Evolutionary conservation across 2,797 vertebrate genomes (phyloP).

Genomic region (Poeciliopsis infans): DNA sequence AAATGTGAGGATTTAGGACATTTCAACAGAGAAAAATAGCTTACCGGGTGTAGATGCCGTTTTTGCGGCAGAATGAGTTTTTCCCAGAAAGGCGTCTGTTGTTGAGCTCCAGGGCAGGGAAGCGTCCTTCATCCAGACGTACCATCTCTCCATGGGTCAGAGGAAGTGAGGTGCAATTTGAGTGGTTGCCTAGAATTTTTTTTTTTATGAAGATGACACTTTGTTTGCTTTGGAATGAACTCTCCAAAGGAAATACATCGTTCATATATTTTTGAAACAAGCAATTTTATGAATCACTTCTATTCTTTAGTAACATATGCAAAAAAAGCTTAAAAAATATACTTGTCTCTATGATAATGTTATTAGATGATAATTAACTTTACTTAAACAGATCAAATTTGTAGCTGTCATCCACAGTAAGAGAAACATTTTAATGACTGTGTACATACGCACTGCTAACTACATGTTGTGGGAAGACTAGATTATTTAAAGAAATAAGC

Average conservation of each 20-base stretch:
- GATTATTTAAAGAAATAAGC: neutral
- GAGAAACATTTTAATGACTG: neutral
- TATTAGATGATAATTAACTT: neutral
- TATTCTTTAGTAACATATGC: neutral
- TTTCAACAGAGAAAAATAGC: slow-evolving; percentile 9
- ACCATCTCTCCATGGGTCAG: slow-evolving; percentile 95
- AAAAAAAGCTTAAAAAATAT: neutral
- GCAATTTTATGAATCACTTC: neutral
- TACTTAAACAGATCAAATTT: slow-evolving; percentile 26
- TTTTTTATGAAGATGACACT: slow-evolving; percentile 48
- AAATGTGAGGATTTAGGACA: neutral
- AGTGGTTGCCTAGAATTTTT: slow-evolving; percentile 82
- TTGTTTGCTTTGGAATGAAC: slow-evolving; percentile 42
- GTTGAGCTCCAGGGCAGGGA: slow-evolving; percentile 95
- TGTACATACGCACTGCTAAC: neutral
- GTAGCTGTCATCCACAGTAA: slow-evolving; percentile 2
- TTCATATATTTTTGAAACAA: neutral
- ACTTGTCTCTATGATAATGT: neutral
- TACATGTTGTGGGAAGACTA: neutral
- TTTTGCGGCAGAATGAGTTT: slow-evolving; percentile 97
- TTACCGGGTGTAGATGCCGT: slow-evolving; percentile 95
- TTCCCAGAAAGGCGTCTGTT: slow-evolving; percentile 95
- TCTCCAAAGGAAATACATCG: neutral
- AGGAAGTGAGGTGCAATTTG: slow-evolving; percentile 89
- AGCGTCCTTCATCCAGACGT: slow-evolving; percentile 94